Evolutionary conservation across 2,797 vertebrate species (phyloP).

Genomic region (Chromis chromis): DNA sequence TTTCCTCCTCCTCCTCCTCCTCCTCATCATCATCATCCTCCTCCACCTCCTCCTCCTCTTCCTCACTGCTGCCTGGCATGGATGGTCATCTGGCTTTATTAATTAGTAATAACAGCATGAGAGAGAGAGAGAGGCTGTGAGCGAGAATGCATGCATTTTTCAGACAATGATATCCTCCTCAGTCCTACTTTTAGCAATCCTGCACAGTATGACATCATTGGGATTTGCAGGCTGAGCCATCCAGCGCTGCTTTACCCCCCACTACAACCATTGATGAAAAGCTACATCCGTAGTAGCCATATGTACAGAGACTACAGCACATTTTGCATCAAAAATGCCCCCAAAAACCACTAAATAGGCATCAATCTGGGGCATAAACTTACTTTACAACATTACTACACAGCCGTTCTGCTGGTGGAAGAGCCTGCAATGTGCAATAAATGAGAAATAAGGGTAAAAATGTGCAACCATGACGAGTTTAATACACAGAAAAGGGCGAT

Average conservation of each 20-base stretch:
- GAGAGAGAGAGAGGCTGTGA: conserved; percentile 8
- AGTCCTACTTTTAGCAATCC: conserved; percentile 72
- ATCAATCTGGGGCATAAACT: conserved; percentile 51
- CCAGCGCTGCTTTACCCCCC: conserved; percentile 60
- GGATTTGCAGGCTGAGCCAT: conserved; percentile 74
- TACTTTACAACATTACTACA: conserved; percentile 58
- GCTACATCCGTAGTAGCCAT: conserved; percentile 67
- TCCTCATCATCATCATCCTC: neutral
- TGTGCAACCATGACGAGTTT: neutral
- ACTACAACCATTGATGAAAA: conserved; percentile 82
- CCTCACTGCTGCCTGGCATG: conserved; percentile 24
- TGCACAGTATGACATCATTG: conserved; percentile 85
- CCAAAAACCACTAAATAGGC: neutral
- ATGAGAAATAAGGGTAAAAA: neutral
- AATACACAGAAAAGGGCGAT: neutral
- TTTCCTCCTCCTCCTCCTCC: conserved; percentile 22
- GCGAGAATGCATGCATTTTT: conserved; percentile 25
- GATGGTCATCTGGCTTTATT: conserved; percentile 53
- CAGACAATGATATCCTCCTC: conserved; percentile 42
- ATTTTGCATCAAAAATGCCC: conserved; percentile 1
- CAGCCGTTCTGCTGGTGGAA: neutral
- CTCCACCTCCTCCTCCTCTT: neutral
- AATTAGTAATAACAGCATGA: conserved; percentile 26
- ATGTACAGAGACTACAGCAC: conserved; percentile 13
- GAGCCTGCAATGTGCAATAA: conserved; percentile 8